Base-by-base conservation (phyloP, 2,797 vertebrate genomes). In the Eupleurogrammus muticus region DNA sequence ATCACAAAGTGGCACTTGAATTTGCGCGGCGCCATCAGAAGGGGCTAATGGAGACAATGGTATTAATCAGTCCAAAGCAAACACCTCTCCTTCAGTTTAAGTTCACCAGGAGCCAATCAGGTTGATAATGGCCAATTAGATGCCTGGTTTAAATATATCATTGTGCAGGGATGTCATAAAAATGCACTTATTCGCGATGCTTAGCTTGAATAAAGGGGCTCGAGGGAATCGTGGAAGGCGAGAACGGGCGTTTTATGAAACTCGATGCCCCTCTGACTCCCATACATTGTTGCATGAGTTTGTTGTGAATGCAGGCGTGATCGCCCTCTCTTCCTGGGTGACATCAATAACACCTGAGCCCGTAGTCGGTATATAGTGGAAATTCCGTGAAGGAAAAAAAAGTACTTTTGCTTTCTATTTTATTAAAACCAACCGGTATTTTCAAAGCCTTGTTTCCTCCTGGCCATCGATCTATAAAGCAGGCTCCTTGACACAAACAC, bases 31-130 rank as follows among this genome's bases (percentile, higher is more conserved):
- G 83, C 80, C 72, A 42, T 75, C 83, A 82, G 62, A 73, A 79
- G 63, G 73, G 73, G 76, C 80, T 89, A 86, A 90, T 83, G 80
- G 76, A 86, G 80, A 90, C 85, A 87, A 89, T 88, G 79, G 71
- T 44, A 51, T 65, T 84, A 88, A 90, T 90, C 85, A 89, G 79
- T 73, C 70, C 70, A 84, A 80, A 71, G 79, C 82, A 86, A 90
- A 90, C 83, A 79, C 49, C 56, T 70, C 44, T 75, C 52, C 63
- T 56, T 32, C 53, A 46, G 35, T 79, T 67, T 71, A 68, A 73
- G 72, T 63, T 69, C 66, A 64, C 46, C 21, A 55, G 56, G 49
- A 55, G 61, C 53, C 63, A 80, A 53, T 79, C 77, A 70, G 61
- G 52, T 56, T 59, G 62, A 48, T 54, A 72, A 81, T 72, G 63